phyloP scores from a whole-genome alignment of 2,888 invertebrate genomes.

The Drosophila pseudotakahashii region DNA sequence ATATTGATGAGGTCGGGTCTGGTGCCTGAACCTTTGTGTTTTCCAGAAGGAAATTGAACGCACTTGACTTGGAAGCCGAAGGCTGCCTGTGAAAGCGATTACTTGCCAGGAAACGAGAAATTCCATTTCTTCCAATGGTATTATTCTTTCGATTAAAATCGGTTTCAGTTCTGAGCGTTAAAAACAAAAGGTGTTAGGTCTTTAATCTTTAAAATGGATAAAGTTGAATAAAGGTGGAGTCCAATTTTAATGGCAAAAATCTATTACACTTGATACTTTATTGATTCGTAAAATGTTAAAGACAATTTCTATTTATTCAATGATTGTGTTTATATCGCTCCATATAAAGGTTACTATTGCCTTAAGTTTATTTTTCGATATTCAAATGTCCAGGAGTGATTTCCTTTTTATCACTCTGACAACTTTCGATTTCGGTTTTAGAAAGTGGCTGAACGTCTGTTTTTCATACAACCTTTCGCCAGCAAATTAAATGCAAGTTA shows the following conservation, averaged over 20 bases:
- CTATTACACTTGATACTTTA: too few species aligned
- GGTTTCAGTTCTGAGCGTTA: background rate
- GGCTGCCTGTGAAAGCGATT: constrained; percentile 11
- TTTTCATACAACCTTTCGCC: constrained; percentile 58
- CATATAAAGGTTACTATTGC: too few species aligned
- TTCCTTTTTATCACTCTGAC: constrained; percentile 30
- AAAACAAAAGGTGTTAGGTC: background rate
- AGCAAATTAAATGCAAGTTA: constrained; percentile 58
- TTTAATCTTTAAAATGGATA: too few species aligned
- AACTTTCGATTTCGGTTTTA: constrained; percentile 62
- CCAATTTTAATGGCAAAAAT: too few species aligned
- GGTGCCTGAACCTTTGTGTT: background rate
- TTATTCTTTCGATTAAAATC: background rate
- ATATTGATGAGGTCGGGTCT: constrained; percentile 57
- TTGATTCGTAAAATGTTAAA: background rate
- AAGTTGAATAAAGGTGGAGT: too few species aligned
- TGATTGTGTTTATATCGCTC: background rate
- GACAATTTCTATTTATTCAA: background rate
- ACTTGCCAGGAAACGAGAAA: constrained; percentile 37
- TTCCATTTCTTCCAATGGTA: background rate
- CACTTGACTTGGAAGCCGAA: constrained; percentile 52
- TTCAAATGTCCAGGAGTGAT: constrained; percentile 23
- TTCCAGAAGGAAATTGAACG: constrained; percentile 49
- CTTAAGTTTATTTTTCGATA: background rate
- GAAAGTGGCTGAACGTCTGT: constrained; percentile 49